Percentiles rank a stretch among this genome's conserved stretches.
These are phyloP conservation scores for Tanytarsus gracilentus DNA, from an alignment of 2,888 invertebrate species.

Conservation along the genomic window DNA sequence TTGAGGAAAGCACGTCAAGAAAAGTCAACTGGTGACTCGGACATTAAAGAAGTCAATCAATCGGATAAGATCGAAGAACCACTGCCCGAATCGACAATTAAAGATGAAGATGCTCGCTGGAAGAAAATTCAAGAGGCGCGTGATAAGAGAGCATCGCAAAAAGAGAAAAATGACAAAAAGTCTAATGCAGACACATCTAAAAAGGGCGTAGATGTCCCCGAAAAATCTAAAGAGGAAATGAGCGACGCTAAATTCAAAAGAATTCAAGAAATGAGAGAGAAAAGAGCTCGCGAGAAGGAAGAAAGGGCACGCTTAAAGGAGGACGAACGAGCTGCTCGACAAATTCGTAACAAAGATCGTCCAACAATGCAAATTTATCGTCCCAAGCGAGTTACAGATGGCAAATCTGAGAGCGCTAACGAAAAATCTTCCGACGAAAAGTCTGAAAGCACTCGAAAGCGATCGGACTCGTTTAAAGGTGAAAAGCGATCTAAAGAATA, in stretches of 20 bases:
- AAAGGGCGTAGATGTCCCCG: too few species aligned
- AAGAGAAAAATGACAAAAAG: neutral
- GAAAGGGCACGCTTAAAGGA: constrained; percentile 20
- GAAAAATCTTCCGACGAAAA: constrained; percentile 13
- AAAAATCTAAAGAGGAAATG: too few species aligned
- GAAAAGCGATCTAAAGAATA: neutral
- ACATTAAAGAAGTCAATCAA: neutral
- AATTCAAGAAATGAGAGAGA: neutral
- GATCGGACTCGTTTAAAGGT: neutral
- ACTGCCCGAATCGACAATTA: neutral
- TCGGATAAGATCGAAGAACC: neutral
- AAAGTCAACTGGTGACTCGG: neutral
- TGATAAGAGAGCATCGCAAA: neutral
- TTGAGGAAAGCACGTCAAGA: constrained; percentile 14
- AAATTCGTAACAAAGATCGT: constrained; percentile 53
- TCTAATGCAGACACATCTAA: neutral
- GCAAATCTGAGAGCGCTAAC: neutral
- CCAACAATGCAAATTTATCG: constrained; percentile 85
- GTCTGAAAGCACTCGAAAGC: neutral
- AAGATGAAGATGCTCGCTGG: neutral
- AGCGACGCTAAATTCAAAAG: neutral
- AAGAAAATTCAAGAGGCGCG: neutral
- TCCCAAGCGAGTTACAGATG: constrained; percentile 43
- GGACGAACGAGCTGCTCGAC: constrained; percentile 6
- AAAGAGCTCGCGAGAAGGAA: constrained; percentile 16